These are phyloP conservation scores for Pantala flavescens DNA, from an alignment of 1,140 invertebrate species.

Conservation along the genomic window DNA sequence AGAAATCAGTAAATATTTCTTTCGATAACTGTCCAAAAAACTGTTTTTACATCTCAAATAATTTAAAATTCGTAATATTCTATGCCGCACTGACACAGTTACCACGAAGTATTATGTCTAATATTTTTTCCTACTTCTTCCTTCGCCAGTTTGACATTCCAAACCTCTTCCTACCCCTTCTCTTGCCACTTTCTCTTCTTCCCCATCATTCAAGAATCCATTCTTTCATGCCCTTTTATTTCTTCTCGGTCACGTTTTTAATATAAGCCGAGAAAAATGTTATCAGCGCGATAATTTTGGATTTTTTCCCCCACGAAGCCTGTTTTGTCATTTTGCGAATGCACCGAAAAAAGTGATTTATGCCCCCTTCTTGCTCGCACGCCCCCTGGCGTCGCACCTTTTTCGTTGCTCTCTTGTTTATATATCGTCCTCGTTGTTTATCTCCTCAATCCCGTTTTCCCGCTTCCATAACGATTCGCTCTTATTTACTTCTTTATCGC, in stretches of 20 bases:
- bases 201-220: background rate
- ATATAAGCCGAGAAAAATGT: background rate
- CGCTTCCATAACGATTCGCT: too few species aligned
- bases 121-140: background rate
- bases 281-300: background rate
- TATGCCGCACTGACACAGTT: too few species aligned
- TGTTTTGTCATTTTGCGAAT: background rate
- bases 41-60: too few species aligned
- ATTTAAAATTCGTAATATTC: too few species aligned
- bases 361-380: background rate
- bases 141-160: background rate
- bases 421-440: too few species aligned
- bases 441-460: too few species aligned
- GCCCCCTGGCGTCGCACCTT: background rate
- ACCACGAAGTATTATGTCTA: too few species aligned
- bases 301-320: background rate
- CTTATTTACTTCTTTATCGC: too few species aligned
- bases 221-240: background rate
- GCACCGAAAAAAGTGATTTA: conserved; percentile 1
- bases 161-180: background rate
- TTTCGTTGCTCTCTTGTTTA: too few species aligned
- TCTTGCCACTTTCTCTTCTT: background rate
- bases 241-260: background rate
- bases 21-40: too few species aligned
- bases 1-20: too few species aligned